Base-by-base conservation (phyloP, 2,797 vertebrate genomes). In the Cetoscarus ocellatus region DNA sequence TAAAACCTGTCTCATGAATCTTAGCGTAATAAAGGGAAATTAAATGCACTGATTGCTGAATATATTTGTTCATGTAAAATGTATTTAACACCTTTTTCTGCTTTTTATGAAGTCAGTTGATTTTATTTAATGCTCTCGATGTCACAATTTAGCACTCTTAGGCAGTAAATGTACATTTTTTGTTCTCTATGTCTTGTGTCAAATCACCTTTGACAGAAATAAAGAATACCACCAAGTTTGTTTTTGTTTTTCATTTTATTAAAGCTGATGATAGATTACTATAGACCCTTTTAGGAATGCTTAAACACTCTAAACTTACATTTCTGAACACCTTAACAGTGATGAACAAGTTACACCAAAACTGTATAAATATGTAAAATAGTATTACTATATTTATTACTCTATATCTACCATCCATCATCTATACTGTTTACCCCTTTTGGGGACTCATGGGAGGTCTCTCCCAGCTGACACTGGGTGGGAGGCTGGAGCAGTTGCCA, bases 21-120 rank as follows among this genome's bases (percentile, higher is more conserved):
- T 68, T 18, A 10, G 17, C 35, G 6, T 34, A 76, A 77, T 75
- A 0, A 75, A 72, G 75, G 61, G 50, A 64, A 61, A 68, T 47
- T 0, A 52, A 39, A n/a, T 42, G 8, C 6, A 75, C 11, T 40
- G 5, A 14, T 38, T 55, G 19, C 19, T 53, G 13, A 60, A 54
- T 51, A 4, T 52, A 6, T 14, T 39, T 65, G 55, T 71, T 40
- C 57, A 14, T 65, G 10, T n/a, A 45, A 5, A 38, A 39, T 63
- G 2, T 70, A 39, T 60, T 59, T 42, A 47, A 56, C 7, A 27
- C 2, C 11, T 53, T 38, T 3, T 45, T 73, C 43, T 36, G 9
- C 54, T 64, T 73, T 76, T 63, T 58, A 64, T 11, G 50, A 1
- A 47, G 66, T 3, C 42, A 35, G 5, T 1, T 1, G 5, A 56